Evolutionary conservation across 1,140 invertebrate genomes (phyloP).

Genomic region (Drosophila virilis): DNA sequence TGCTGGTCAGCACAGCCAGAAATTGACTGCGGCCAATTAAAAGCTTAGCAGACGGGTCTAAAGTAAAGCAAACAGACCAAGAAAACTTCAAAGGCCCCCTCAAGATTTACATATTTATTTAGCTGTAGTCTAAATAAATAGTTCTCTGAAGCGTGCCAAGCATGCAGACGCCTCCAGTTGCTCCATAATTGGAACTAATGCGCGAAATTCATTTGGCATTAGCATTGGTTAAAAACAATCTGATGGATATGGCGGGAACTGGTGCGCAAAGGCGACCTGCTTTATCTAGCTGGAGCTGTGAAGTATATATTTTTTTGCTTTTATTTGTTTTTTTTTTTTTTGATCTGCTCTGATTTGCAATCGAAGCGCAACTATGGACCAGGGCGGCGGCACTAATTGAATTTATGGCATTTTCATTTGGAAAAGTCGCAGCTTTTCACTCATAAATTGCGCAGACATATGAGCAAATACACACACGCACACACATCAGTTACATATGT

Average conservation of each 20-base stretch:
- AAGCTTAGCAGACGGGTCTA: conserved; percentile 15
- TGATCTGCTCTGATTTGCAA: conserved; percentile 73
- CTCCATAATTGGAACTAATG: conserved; percentile 70
- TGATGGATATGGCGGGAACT: conserved; percentile 42
- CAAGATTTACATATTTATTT: conserved; percentile 62
- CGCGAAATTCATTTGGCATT: conserved; percentile 75
- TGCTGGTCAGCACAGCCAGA: conserved; percentile 36
- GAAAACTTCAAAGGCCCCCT: conserved; percentile 62
- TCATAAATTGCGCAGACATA: conserved; percentile 72
- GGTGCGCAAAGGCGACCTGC: conserved; percentile 64
- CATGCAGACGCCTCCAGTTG: conserved; percentile 37
- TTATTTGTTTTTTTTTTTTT: neutral
- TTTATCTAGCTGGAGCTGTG: conserved; percentile 26
- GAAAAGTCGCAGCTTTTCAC: conserved; percentile 72
- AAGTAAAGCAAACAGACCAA: conserved; percentile 38
- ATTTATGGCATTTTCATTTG: conserved; percentile 76
- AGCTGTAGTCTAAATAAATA: conserved; percentile 59
- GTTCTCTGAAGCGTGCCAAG: conserved; percentile 41
- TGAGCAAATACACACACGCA: conserved; percentile 49
- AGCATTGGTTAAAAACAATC: conserved; percentile 28
- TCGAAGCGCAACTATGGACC: conserved; percentile 28
- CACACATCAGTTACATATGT: neutral
- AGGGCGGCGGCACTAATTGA: conserved; percentile 64
- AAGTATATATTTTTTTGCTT: conserved; percentile 20
- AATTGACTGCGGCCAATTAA: conserved; percentile 55